Conservation (phyloP, 1,140 invertebrate genomes). For the Drosophila pallidifrons region DNA sequence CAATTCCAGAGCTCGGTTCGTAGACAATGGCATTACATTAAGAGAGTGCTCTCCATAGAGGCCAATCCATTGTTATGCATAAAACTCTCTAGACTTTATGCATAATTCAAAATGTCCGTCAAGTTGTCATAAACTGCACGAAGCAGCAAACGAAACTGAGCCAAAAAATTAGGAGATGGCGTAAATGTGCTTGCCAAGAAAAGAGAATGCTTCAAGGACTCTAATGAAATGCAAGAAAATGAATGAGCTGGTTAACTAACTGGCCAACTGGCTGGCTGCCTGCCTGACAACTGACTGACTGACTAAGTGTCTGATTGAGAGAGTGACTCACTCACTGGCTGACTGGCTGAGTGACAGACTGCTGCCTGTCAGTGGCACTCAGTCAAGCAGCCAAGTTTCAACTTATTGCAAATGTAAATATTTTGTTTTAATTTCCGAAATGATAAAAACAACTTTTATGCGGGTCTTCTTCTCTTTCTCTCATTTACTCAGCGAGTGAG, state of each 20-base stretch:
- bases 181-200: conserved; percentile 56
- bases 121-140: conserved; percentile 75
- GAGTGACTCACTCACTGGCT: neutral
- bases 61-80: conserved; percentile 68
- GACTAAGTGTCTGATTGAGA: conserved; percentile 6
- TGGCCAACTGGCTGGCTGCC: conserved; percentile 2
- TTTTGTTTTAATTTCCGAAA: conserved; percentile 75
- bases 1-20: conserved; percentile 53
- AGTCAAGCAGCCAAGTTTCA: conserved; percentile 43
- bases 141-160: conserved; percentile 38
- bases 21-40: conserved; percentile 72
- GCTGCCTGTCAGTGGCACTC: conserved; percentile 17
- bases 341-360: conserved; percentile 7
- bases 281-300: neutral
- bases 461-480: conserved; percentile 40
- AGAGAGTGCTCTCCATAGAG: conserved; percentile 39
- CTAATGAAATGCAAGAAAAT: conserved; percentile 32
- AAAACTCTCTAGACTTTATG: conserved; percentile 55
- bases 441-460: conserved; percentile 68
- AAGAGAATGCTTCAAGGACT: conserved; percentile 28
- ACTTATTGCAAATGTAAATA: conserved; percentile 80
- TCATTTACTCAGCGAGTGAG: neutral
- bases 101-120: conserved; percentile 79
- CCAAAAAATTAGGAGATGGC: conserved; percentile 35
- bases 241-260: conserved; percentile 21